Conservation (phyloP, 2,797 vertebrate species). For the Squalus acanthias region DNA sequence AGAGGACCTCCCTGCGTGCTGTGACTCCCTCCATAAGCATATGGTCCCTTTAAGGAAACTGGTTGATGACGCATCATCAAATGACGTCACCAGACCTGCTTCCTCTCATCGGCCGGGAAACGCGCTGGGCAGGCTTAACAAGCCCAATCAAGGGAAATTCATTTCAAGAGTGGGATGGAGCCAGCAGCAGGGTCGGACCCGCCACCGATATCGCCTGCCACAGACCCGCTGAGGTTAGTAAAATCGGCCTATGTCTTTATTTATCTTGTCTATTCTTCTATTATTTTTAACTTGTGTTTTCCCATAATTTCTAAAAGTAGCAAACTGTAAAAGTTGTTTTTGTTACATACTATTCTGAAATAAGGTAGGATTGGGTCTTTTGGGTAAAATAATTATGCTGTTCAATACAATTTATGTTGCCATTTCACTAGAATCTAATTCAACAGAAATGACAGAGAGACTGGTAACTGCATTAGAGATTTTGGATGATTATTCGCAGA, state of each 20-base stretch:
- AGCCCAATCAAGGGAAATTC: too few species aligned
- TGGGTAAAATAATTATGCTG: neutral
- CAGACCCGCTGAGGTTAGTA: too few species aligned
- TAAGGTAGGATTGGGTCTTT: neutral
- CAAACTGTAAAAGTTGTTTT: neutral
- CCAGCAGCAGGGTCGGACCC: too few species aligned
- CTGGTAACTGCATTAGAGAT: slow-evolving; percentile 40
- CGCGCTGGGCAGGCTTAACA: too few species aligned
- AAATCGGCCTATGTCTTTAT: neutral
- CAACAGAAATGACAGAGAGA: slow-evolving; percentile 43
- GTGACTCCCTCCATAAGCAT: too few species aligned
- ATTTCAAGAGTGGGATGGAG: too few species aligned
- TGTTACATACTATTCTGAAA: neutral
- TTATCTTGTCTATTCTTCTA: neutral
- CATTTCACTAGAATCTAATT: neutral
- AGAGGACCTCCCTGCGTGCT: too few species aligned
- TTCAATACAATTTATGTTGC: neutral
- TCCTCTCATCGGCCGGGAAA: too few species aligned
- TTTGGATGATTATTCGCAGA: slow-evolving; percentile 43
- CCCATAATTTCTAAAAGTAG: neutral
- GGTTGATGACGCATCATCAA: too few species aligned
- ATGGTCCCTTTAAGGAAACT: too few species aligned
- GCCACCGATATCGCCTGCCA: too few species aligned
- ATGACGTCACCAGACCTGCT: too few species aligned
- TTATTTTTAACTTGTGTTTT: neutral